Conservation (phyloP, 2,888 invertebrate genomes). For the Timandra comae region DNA sequence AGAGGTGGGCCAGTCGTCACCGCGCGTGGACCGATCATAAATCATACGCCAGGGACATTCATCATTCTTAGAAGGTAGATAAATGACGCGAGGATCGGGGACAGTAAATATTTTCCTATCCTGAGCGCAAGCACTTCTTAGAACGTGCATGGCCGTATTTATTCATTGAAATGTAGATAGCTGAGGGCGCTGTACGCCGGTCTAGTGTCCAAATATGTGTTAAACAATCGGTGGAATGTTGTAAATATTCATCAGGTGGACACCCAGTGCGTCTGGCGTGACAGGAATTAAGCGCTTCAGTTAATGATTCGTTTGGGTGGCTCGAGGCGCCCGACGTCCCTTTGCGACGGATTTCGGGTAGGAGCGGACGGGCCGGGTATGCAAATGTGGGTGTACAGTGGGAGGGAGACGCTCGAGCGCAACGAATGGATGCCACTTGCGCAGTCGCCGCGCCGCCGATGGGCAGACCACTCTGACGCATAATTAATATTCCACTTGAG, state of each 20-base stretch:
- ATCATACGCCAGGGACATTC: conserved; percentile 70
- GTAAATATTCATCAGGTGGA: conserved; percentile 74
- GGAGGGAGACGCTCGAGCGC: conserved; percentile 64
- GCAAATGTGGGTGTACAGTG: conserved; percentile 70
- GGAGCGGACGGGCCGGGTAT: conserved; percentile 55
- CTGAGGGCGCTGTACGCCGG: conserved; percentile 41
- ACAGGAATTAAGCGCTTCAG: conserved; percentile 67
- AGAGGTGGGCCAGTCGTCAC: conserved; percentile 74
- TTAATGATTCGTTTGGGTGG: conserved; percentile 68
- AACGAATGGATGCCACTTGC: conserved; percentile 68
- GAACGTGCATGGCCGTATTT: conserved; percentile 52
- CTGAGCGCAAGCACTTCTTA: conserved; percentile 53
- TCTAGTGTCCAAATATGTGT: conserved; percentile 71
- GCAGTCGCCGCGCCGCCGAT: conserved; percentile 51
- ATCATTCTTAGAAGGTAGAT: conserved; percentile 75
- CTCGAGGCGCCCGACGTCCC: conserved; percentile 58
- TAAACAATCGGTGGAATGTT: conserved; percentile 69
- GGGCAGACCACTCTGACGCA: conserved; percentile 55
- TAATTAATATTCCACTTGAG: conserved; percentile 69
- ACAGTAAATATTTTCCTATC: conserved; percentile 71
- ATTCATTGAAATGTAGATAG: conserved; percentile 66
- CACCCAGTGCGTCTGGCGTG: conserved; percentile 71
- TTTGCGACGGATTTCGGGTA: conserved; percentile 61
- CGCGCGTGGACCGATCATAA: conserved; percentile 66
- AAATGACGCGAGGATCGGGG: conserved; percentile 69